A percentile compares a stretch with the other conserved stretches of the same genome.
Conservation (phyloP, 2,888 invertebrate genomes). For the Tachina fera region DNA sequence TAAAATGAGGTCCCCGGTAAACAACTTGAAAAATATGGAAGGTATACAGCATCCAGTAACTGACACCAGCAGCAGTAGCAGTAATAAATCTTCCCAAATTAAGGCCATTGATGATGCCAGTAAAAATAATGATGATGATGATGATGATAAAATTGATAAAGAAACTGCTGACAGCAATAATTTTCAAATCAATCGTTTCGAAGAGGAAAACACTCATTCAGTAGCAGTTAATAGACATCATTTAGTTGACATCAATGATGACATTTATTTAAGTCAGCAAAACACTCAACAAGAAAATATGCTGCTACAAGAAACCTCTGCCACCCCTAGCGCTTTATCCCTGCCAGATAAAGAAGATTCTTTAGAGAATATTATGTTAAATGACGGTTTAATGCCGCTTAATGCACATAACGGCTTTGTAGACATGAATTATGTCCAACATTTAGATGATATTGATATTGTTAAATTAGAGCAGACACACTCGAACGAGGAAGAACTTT, state of each 20-base stretch:
- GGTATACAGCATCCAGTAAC: slow-evolving; percentile 26
- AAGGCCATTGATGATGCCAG: slow-evolving; percentile 73
- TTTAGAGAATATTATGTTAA: slow-evolving; percentile 79
- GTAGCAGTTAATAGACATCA: slow-evolving; percentile 79
- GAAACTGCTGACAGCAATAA: slow-evolving; percentile 75
- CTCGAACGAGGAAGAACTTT: slow-evolving; percentile 78
- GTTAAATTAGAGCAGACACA: slow-evolving; percentile 79
- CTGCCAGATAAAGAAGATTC: slow-evolving; percentile 69
- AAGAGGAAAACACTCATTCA: slow-evolving; percentile 69
- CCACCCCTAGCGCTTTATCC: background rate
- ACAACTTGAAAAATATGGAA: slow-evolving; percentile 17
- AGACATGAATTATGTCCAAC: slow-evolving; percentile 65
- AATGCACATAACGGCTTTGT: slow-evolving; percentile 70
- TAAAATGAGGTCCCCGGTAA: slow-evolving; percentile 39
- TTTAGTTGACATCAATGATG: slow-evolving; percentile 79
- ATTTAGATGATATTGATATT: slow-evolving; percentile 80
- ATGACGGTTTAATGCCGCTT: slow-evolving; percentile 77
- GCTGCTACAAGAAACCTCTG: background rate
- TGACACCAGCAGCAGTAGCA: slow-evolving; percentile 55
- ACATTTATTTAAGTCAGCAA: slow-evolving; percentile 68
- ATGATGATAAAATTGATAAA: slow-evolving; percentile 67
- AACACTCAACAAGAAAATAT: slow-evolving; percentile 41
- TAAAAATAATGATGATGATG: slow-evolving; percentile 69
- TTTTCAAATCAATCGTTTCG: slow-evolving; percentile 78
- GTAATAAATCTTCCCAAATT: slow-evolving; percentile 42